Base-by-base conservation (phyloP, 2,797 vertebrate genomes). In the Pangasius sanitwongsei region DNA sequence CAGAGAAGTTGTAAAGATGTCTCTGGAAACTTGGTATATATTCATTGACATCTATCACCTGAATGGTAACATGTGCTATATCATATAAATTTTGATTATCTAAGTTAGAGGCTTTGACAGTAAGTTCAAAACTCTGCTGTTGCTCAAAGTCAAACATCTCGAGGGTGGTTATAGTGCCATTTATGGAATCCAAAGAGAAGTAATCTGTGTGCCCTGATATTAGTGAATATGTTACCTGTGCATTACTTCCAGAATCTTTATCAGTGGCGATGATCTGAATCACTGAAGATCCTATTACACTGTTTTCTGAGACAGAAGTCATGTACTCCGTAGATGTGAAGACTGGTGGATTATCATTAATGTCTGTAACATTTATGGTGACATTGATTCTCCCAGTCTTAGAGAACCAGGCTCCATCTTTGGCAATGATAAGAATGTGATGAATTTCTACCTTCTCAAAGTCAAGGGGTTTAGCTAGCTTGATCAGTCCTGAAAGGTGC, bases 331-430 rank as follows among this genome's bases (percentile, higher is more conserved):
- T 91, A 25, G 88, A 92, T 31, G 91, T 89, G 91, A 97, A 96
- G 12, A 94, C 81, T 11, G 96, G 96, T 63, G 93, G 93, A 90
- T 96, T 97, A 92, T 97, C 96, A 86, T 97, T 96, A 61, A 96
- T 93, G 92, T 97, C 96, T 81, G 90, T 91, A 67, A 97, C 93
- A 87, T 93, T 84, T 31, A 97, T 92, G 31, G 94, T 95, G 37
- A 96, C 91, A 87, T 95, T 95, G 81, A 96, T 34, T 37, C 69
- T 77, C 6, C 89, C 92, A 34, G 87, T 95, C 92, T 94, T 95
- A 57, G 94, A 90, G 20, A 89, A 48, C 96, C 96, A 97, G 77
- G 95, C 96, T 87, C 93, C 92, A 89, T 97, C 96, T 63, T 37
- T 85, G 23, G 94, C 96, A 91, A 87, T 92, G 86, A 96, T 93